Conservation (phyloP, 1,140 invertebrate genomes). For the Cylas formicarius region DNA sequence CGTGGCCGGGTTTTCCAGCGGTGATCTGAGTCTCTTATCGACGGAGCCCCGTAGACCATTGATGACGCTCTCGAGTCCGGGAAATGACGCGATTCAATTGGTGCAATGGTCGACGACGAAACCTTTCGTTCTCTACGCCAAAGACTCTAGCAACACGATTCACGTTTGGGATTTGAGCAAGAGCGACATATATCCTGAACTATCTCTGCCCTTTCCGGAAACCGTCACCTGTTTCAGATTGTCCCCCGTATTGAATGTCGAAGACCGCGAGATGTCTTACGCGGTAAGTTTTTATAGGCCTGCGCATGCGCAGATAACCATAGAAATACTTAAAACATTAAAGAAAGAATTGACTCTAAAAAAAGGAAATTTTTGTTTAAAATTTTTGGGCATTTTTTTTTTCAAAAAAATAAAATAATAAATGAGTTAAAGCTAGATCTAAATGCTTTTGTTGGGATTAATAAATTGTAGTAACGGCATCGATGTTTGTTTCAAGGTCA, state of each 20-base stretch:
- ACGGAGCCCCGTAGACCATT: conserved; percentile 28
- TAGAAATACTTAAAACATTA: conserved; percentile 2
- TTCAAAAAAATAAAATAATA: background rate
- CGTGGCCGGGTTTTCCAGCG: conserved; percentile 33
- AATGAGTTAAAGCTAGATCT: background rate
- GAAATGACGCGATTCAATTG: conserved; percentile 20
- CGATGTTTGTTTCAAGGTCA: conserved; percentile 26
- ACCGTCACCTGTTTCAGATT: conserved; percentile 32
- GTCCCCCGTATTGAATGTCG: conserved; percentile 20
- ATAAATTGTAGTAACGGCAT: no score
- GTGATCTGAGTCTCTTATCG: conserved; percentile 33
- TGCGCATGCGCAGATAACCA: conserved; percentile 3
- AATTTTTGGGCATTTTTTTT: background rate
- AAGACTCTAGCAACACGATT: conserved; percentile 31
- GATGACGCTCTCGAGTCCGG: conserved; percentile 31
- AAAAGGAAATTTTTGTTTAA: background rate
- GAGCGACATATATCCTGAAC: conserved; percentile 36
- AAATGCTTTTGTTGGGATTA: conserved; percentile 5
- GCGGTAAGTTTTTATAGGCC: conserved; percentile 30
- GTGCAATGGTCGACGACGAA: conserved; percentile 37
- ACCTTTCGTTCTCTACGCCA: conserved; percentile 37
- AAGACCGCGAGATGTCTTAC: conserved; percentile 23
- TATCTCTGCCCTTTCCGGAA: conserved; percentile 32
- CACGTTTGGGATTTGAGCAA: conserved; percentile 37
- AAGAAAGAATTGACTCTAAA: background rate